Base-by-base conservation (phyloP, 2,797 vertebrate species). In the Luscinia megarhynchos region DNA sequence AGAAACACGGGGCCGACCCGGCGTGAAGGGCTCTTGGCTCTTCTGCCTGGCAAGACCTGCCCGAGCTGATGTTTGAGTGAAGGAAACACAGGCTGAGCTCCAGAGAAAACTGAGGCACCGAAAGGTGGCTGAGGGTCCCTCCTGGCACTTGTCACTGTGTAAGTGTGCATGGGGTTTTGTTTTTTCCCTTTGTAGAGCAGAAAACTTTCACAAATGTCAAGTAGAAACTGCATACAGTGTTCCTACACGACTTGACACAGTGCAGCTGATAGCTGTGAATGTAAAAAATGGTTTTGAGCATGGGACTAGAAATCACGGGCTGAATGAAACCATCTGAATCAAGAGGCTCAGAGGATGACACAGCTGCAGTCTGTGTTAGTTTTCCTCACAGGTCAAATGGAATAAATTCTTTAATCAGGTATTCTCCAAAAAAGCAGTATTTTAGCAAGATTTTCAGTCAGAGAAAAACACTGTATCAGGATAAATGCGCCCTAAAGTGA, bases 91-190 rank as follows among this genome's bases (percentile, higher is more conserved):
- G 20, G 0, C 50, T 4, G 59, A 72, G 50, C 55, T 72, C 24
- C 23, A 10, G 58, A 3, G 38, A 3, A 29, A 22, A 3, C 3
- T 0, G 17, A 40, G 50, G 59, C 51, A n/a, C 19, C 0, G 1
- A 41, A 15, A 19, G 48, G 8, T 1, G 1, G 15, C 17, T 0
- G 26, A 9, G 38, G 10, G 45, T 26, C 24, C 5, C 34, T 61
- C 18, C 36, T 29, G 45, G 30, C 32, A 0, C 30, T 1, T 8
- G 2, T 5, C 41, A 3, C 40, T 21, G 29, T 62, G 10, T 55
- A 69, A 83, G 34, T 12, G 27, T 10, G 27, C 15, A 6, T 2
- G 36, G 19, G 7, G 9, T 50, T 3, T 11, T 12, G 13, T 13
- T 1, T n/a, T 16, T 26, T 64, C 4, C 6, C 11, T 66, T 62